A percentile compares a stretch with the other conserved stretches of the same genome.
These are phyloP conservation scores for Hyppa rectilinea DNA, from an alignment of 2,888 invertebrate genomes.

Conservation along the genomic window DNA sequence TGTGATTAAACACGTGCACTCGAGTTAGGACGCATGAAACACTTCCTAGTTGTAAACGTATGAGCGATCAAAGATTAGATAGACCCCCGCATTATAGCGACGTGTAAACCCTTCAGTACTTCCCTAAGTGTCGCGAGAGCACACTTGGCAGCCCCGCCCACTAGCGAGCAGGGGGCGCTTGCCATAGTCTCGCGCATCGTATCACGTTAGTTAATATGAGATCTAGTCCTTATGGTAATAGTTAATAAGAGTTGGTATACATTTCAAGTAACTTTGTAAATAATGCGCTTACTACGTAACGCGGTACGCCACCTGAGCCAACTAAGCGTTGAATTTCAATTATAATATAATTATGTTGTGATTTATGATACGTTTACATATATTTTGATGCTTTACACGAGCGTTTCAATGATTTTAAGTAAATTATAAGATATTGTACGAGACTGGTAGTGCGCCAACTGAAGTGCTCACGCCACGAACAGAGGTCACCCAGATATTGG, in stretches of 20 bases:
- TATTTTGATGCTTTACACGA: conserved; percentile 49
- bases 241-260: conserved; percentile 43
- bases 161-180: conserved; percentile 4
- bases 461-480: not conserved
- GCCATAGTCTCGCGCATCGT: conserved; percentile 34
- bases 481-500: not conserved
- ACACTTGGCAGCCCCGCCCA: no score
- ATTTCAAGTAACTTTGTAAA: conserved; percentile 38
- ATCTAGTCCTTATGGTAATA: conserved; percentile 65
- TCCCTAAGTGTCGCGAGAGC: not conserved
- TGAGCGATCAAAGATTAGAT: conserved; percentile 37
- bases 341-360: conserved; percentile 49
- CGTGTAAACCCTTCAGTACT: conserved; percentile 7
- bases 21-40: conserved; percentile 27
- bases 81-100: conserved; percentile 20
- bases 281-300: conserved; percentile 36
- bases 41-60: conserved; percentile 34
- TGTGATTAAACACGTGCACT: conserved; percentile 21
- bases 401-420: conserved; percentile 44
- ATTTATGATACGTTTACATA: conserved; percentile 52
- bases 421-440: conserved; percentile 24
- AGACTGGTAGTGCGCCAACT: conserved; percentile 7
- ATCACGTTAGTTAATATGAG: conserved; percentile 52
- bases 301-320: conserved; percentile 44
- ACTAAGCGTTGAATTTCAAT: conserved; percentile 35